Percentiles rank a stretch among this genome's conserved stretches.
Evolutionary conservation across 2,797 vertebrate genomes (phyloP).

Genomic region (Cetoscarus ocellatus): DNA sequence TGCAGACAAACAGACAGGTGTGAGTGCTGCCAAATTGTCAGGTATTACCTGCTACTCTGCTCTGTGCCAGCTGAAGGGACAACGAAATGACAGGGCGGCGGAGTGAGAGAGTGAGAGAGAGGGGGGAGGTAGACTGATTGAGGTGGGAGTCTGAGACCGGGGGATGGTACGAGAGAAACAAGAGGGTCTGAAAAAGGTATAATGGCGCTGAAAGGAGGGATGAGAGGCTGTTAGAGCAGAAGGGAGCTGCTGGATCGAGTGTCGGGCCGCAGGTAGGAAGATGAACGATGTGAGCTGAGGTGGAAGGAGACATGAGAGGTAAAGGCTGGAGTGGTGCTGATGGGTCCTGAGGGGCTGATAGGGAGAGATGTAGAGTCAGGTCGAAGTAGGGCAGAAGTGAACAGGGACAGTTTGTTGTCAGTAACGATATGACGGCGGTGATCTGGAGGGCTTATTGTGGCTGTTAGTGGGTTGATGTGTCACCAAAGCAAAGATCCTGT

Average conservation of each 20-base stretch:
- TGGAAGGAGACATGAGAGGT: constrained; percentile 67
- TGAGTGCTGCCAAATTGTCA: constrained; percentile 70
- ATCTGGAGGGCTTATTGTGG: constrained; percentile 11
- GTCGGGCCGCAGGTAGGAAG: constrained; percentile 72
- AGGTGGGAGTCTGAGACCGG: constrained; percentile 57
- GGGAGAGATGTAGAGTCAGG: constrained; percentile 73
- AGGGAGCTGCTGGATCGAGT: constrained; percentile 55
- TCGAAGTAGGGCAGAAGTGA: constrained; percentile 64
- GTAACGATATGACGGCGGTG: constrained; percentile 32
- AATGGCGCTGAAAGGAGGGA: constrained; percentile 73
- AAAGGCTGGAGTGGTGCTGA: constrained; percentile 70
- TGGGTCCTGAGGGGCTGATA: constrained; percentile 66
- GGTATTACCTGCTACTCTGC: constrained; percentile 59
- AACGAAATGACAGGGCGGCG: constrained; percentile 64
- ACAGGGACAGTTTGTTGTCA: constrained; percentile 48
- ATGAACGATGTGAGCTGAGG: constrained; percentile 72
- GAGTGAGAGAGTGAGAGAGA: constrained; percentile 48
- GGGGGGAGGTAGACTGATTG: constrained; percentile 64
- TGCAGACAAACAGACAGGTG: constrained; percentile 45
- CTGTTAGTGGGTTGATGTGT: constrained; percentile 2
- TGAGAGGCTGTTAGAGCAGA: constrained; percentile 72
- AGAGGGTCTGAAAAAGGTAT: constrained; percentile 56
- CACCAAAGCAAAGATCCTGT: constrained; percentile 1
- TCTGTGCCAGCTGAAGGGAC: constrained; percentile 34
- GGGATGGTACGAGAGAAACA: constrained; percentile 41